Percentiles rank a stretch among this genome's conserved stretches.
Evolutionary conservation across 2,888 invertebrate genomes (phyloP).

Genomic region (Troglohyphantes excavatus): DNA sequence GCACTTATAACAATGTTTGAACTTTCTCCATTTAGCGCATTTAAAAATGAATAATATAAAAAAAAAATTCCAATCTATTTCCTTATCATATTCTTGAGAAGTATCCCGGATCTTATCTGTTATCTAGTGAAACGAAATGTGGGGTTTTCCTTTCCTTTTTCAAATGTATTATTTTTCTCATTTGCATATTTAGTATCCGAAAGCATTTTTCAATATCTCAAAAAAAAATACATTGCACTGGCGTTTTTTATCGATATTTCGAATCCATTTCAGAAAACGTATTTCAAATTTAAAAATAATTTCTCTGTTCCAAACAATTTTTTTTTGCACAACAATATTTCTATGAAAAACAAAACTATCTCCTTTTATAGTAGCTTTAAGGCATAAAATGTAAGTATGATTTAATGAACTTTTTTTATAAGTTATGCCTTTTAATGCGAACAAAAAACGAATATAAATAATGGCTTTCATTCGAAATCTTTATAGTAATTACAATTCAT

Average conservation of each 20-base stretch:
- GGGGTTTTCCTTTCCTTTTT: background rate
- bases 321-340: background rate
- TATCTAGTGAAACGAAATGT: background rate
- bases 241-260: background rate
- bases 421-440: too few relatives aligned
- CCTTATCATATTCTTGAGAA: background rate
- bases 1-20: too few relatives aligned
- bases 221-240: background rate
- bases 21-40: too few relatives aligned
- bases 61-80: background rate
- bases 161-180: background rate
- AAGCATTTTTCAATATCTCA: background rate
- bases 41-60: too few relatives aligned
- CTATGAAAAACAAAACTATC: too few relatives aligned
- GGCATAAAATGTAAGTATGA: too few relatives aligned
- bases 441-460: too few relatives aligned
- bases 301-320: background rate
- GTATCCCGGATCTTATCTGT: background rate
- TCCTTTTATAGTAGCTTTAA: too few relatives aligned
- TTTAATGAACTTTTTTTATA: too few relatives aligned
- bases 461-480: too few relatives aligned
- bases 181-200: background rate
- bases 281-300: background rate
- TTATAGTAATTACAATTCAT: too few relatives aligned
- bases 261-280: background rate